phyloP scores from a whole-genome alignment of 2,113 vertebrate species.

The Himantopus leucocephalus region DNA sequence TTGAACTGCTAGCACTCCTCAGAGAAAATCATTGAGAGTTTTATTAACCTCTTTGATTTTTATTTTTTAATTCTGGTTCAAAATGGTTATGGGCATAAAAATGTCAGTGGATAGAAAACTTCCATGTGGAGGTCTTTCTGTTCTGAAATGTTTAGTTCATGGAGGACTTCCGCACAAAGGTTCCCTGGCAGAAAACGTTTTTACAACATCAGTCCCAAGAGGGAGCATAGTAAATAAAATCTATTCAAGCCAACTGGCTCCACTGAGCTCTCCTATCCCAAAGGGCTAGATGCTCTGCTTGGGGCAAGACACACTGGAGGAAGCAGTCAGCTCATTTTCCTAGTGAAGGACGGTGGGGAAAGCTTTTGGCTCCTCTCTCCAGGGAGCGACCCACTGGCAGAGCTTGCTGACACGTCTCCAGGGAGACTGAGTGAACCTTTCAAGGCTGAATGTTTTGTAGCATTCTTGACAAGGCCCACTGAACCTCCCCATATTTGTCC shows the following conservation, averaged over 20 bases:
- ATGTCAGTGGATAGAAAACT: background rate
- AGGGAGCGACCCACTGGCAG: background rate
- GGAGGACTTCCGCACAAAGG: background rate
- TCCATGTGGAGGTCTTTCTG: background rate
- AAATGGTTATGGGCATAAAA: background rate
- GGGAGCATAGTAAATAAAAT: background rate
- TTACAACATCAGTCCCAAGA: background rate
- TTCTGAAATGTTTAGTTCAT: background rate
- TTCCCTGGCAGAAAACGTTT: background rate
- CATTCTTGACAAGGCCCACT: background rate
- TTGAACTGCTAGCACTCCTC: background rate
- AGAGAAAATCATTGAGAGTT: slow-evolving; percentile 3
- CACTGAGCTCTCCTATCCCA: background rate
- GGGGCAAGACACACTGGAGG: background rate
- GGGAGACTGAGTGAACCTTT: background rate
- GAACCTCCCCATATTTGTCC: background rate
- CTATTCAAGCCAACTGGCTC: background rate
- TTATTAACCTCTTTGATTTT: background rate
- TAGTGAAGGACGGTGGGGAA: background rate
- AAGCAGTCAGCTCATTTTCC: background rate
- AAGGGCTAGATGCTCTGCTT: background rate
- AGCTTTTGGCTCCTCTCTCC: background rate
- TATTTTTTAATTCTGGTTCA: background rate
- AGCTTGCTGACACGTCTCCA: background rate
- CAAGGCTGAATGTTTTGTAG: background rate